Base-by-base conservation (phyloP, 1,140 invertebrate species). In the Trichoplusia ni region DNA sequence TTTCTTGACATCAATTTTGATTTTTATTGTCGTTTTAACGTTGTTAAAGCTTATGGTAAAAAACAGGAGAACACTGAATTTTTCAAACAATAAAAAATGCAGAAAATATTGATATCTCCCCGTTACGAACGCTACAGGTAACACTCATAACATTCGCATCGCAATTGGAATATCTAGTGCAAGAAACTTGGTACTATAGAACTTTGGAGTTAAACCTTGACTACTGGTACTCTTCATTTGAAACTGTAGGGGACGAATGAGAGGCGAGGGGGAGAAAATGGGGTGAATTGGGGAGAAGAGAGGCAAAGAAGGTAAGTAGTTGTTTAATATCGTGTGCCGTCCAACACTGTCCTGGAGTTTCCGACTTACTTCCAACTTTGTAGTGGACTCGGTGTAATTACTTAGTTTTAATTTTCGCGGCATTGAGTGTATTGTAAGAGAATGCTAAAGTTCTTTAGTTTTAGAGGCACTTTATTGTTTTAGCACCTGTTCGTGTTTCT, bases 311-410 rank as follows among this genome's bases (percentile, higher is more conserved):
- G n/a, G 18, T 42, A 21, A 29, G 44, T 18, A 47, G 44, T 47
- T 16, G 44, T 47, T 18, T 47, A 47, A 47, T 47, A 29, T 29
- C 44, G 44, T 47, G 31, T 47, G 44, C 44, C 44, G 44, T 16
- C 25, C 13, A 25, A 16, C 13, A n/a, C n/a, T n/a, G 25, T 14
- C 7, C 0, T 0, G 2, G 16, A 47, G 25, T 47, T 47, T 47
- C 29, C 44, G 44, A 14, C 25, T 31, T 47, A 14, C 7, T 29
- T 29, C 13, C 7, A 47, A 16, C 44, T 47, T 31, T 29, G 44
- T 29, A 47, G 38, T 42, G 40, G 44, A 47, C 44, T 47, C 8
- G 8, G n/a, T 13, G 25, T 29, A 31, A 29, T 47, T 16, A 8
- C 31, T 16, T 31, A 14, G 25, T 29, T 47, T 47, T 47, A 29